Evolutionary conservation across 2,797 vertebrate genomes (phyloP).

Genomic region (Lates japonicus): DNA sequence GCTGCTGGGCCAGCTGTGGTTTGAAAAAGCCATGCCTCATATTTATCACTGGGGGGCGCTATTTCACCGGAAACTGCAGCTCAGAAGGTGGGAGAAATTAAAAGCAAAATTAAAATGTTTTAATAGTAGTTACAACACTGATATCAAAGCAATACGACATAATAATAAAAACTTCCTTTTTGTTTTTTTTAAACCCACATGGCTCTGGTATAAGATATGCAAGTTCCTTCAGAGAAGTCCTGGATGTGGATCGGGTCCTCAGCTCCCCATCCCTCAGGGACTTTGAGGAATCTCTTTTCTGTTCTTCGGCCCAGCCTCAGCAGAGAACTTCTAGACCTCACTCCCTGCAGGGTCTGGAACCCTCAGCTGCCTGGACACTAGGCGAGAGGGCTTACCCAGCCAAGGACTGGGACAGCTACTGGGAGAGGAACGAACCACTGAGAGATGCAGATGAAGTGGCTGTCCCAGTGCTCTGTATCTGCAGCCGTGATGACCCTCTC

Average conservation of each 20-base stretch:
- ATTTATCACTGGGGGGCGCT: constrained; percentile 87
- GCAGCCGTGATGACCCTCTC: constrained; percentile 89
- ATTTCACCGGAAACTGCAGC: constrained; percentile 85
- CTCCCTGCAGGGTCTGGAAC: constrained; percentile 1
- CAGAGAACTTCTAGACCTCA: not conserved
- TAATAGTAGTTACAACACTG: not conserved
- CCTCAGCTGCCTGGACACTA: constrained; percentile 58
- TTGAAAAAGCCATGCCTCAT: constrained; percentile 85
- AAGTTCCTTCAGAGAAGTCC: constrained; percentile 81
- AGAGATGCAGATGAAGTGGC: constrained; percentile 92
- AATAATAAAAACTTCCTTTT: not conserved
- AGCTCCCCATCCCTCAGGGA: constrained; percentile 86
- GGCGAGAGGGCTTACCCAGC: constrained; percentile 65
- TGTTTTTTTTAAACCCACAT: not conserved
- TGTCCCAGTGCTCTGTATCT: constrained; percentile 90
- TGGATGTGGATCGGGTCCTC: constrained; percentile 84
- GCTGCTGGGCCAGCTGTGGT: constrained; percentile 89
- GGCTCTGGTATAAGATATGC: constrained; percentile 79
- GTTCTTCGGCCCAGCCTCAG: constrained; percentile 57
- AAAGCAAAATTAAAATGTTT: not conserved
- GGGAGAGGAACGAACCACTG: constrained; percentile 93
- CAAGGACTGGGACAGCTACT: constrained; percentile 89
- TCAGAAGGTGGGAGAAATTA: constrained; percentile 88
- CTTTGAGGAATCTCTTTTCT: constrained; percentile 91
- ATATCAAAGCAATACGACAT: not conserved